phyloP scores from a whole-genome alignment of 2,888 invertebrate genomes.

The Rhogogaster chlorosoma region DNA sequence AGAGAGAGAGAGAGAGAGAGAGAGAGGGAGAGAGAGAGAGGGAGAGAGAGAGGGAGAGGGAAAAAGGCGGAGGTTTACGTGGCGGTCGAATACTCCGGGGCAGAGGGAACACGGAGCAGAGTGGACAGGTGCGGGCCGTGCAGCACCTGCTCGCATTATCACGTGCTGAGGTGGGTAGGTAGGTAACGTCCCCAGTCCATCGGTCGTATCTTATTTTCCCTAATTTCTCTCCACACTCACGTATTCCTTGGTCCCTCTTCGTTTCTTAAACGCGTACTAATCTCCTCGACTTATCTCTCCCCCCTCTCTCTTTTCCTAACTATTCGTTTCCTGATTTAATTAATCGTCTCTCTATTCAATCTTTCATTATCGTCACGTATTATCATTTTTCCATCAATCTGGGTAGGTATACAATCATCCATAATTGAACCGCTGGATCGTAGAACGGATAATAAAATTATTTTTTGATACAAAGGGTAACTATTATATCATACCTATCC shows the following conservation, averaged over 20 bases:
- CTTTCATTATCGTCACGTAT: background rate
- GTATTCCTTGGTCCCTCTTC: background rate
- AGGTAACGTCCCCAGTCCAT: constrained; percentile 18
- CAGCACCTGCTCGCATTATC: constrained; percentile 63
- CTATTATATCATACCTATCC: too few relatives aligned
- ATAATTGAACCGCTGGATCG: too few relatives aligned
- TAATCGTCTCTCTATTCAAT: background rate
- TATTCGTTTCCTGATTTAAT: background rate
- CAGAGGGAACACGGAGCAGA: constrained; percentile 31
- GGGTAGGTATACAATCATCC: background rate
- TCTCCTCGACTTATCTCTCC: background rate
- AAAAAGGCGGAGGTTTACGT: background rate
- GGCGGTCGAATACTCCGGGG: constrained; percentile 18
- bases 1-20: background rate
- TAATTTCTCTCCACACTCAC: constrained; percentile 33
- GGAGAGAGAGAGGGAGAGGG: background rate
- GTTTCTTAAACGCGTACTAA: constrained; percentile 25
- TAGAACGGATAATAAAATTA: too few relatives aligned
- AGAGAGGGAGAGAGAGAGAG: background rate
- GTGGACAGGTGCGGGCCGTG: constrained; percentile 56
- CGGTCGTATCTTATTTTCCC: constrained; percentile 25
- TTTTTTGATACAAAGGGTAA: too few relatives aligned
- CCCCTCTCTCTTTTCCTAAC: background rate
- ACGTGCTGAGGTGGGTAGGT: constrained; percentile 56
- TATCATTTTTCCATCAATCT: background rate